phyloP scores from a whole-genome alignment of 2,113 vertebrate species.

The Mus pahari region DNA sequence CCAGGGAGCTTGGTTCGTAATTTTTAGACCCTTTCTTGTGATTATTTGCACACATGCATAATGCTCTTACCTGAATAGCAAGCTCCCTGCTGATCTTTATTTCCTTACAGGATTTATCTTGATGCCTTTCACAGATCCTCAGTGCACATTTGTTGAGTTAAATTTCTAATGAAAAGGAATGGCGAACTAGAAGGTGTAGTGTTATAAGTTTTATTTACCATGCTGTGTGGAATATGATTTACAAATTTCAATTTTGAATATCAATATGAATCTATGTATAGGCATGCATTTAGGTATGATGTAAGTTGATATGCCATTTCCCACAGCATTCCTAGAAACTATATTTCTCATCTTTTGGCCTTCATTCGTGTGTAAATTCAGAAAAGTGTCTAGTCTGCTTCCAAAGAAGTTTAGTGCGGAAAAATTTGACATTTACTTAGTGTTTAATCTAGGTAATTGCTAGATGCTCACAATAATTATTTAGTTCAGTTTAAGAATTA shows the following conservation, averaged over 20 bases:
- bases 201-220: not conserved
- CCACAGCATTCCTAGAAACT: constrained; percentile 18
- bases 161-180: constrained; percentile 51
- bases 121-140: not conserved
- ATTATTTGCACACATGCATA: not conserved
- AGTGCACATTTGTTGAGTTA: not conserved
- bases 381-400: not conserved
- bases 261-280: not conserved
- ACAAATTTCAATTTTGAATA: not conserved
- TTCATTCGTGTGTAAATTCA: constrained; percentile 12
- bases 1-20: not conserved
- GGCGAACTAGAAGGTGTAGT: not conserved
- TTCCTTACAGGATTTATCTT: not conserved
- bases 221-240: not conserved
- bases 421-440: not conserved
- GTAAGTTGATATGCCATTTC: not conserved
- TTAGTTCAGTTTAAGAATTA: constrained; percentile 29
- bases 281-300: not conserved
- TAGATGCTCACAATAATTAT: constrained; percentile 35
- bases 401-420: constrained; percentile 1
- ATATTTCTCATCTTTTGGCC: not conserved
- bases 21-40: not conserved
- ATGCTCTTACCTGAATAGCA: not conserved
- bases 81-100: not conserved
- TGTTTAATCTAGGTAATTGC: not conserved